phyloP scores from a whole-genome alignment of 2,797 vertebrate genomes.

The Synanceia verrucosa region DNA sequence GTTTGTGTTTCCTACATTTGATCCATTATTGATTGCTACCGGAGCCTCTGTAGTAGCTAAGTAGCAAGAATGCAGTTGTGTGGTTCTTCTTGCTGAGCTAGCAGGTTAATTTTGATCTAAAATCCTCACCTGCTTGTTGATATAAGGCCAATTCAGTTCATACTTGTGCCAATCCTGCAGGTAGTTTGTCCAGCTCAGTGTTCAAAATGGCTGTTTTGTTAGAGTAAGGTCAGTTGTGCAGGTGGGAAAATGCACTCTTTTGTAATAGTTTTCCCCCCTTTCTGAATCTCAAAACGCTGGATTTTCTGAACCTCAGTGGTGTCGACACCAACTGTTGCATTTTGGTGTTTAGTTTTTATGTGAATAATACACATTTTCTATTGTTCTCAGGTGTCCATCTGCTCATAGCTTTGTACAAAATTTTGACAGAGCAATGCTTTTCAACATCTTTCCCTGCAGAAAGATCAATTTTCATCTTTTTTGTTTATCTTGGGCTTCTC shows the following conservation, averaged over 20 bases:
- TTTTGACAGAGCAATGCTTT: slow-evolving; percentile 38
- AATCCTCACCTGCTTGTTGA: slow-evolving; percentile 38
- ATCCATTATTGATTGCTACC: slow-evolving; percentile 7
- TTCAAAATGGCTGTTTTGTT: slow-evolving; percentile 40
- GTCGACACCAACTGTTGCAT: slow-evolving; percentile 17
- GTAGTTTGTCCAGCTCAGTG: slow-evolving; percentile 19
- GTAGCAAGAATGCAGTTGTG: neutral
- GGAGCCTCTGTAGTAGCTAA: slow-evolving; percentile 1
- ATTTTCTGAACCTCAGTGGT: slow-evolving; percentile 3
- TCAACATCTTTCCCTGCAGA: slow-evolving; percentile 16
- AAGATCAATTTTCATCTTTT: slow-evolving; percentile 31
- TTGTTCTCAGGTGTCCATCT: slow-evolving; percentile 68
- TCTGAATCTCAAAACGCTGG: slow-evolving; percentile 24
- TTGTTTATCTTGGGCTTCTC: slow-evolving; percentile 37
- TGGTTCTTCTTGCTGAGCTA: slow-evolving; percentile 22
- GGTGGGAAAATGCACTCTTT: slow-evolving; percentile 16
- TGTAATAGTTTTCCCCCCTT: neutral
- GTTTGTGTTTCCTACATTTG: slow-evolving; percentile 3
- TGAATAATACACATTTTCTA: slow-evolving; percentile 29
- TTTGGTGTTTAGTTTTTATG: slow-evolving; percentile 16
- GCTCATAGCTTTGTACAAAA: slow-evolving; percentile 40
- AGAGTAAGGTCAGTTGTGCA: slow-evolving; percentile 29
- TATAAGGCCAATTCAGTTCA: slow-evolving; percentile 44
- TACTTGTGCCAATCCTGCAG: slow-evolving; percentile 14
- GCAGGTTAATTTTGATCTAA: slow-evolving; percentile 11